A percentile compares a stretch with the other conserved stretches of the same genome.
These are phyloP conservation scores for Phylloscopus trochiloides DNA, from an alignment of 2,113 vertebrate genomes.

Conservation along the genomic window DNA sequence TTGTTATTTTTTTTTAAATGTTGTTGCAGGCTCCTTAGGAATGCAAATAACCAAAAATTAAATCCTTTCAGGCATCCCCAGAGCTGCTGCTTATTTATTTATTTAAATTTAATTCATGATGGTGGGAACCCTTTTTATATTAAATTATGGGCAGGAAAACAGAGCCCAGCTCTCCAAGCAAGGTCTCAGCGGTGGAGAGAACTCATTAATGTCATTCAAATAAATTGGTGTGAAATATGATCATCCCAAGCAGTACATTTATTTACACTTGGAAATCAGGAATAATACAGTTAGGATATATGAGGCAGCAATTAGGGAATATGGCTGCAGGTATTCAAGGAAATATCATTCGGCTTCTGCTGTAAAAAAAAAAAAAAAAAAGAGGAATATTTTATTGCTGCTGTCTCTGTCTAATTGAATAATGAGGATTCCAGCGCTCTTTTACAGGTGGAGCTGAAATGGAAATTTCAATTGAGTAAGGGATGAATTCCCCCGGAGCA, in stretches of 20 bases:
- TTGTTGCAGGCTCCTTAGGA: not conserved
- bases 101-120: not conserved
- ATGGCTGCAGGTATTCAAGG: constrained; percentile 47
- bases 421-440: not conserved
- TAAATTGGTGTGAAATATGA: constrained; percentile 70
- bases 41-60: not conserved
- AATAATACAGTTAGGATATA: constrained; percentile 38
- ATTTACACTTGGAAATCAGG: constrained; percentile 65
- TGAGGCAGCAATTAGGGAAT: constrained; percentile 60
- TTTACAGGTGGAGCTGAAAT: constrained; percentile 20
- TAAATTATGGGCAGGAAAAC: constrained; percentile 5
- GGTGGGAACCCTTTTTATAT: not conserved
- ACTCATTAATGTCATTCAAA: constrained; percentile 68
- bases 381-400: constrained; percentile 23
- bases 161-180: not conserved
- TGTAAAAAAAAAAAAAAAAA: not conserved
- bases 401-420: constrained; percentile 56
- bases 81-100: constrained; percentile 9
- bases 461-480: not conserved
- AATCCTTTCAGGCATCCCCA: not conserved
- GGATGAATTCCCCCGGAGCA: not conserved
- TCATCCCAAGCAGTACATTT: constrained; percentile 45
- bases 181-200: constrained; percentile 2
- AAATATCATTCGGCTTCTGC: not conserved
- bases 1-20: not conserved